Conservation (phyloP, 2,797 vertebrate species). For the Myripristis murdjan region DNA sequence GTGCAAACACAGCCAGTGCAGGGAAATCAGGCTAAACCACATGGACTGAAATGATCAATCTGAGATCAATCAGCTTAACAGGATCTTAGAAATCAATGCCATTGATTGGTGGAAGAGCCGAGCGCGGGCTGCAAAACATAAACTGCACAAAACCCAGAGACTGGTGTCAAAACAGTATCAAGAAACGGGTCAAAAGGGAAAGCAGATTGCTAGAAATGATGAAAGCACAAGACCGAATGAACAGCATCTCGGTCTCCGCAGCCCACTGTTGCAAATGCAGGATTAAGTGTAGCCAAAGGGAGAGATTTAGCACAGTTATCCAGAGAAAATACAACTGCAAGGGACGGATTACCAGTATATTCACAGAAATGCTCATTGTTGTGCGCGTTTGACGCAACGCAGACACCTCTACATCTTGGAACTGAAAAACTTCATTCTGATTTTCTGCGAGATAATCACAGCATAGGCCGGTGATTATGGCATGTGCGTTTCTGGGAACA, state of each 20-base stretch:
- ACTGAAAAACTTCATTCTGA: slow-evolving; percentile 41
- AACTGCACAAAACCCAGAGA: slow-evolving; percentile 26
- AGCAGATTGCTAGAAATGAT: slow-evolving; percentile 55
- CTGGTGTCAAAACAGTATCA: slow-evolving; percentile 45
- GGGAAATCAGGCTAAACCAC: slow-evolving; percentile 58
- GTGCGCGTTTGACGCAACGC: slow-evolving; percentile 35
- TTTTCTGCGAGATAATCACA: slow-evolving; percentile 57
- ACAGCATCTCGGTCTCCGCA: slow-evolving; percentile 55
- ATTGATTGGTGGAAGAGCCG: slow-evolving; percentile 15
- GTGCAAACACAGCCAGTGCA: slow-evolving; percentile 33
- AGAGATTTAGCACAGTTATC: slow-evolving; percentile 69
- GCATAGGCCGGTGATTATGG: slow-evolving; percentile 53
- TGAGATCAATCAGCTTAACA: slow-evolving; percentile 64
- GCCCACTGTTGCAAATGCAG: slow-evolving; percentile 42
- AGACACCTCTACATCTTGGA: slow-evolving; percentile 65
- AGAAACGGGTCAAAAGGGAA: slow-evolving; percentile 55
- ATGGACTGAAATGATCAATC: slow-evolving; percentile 51
- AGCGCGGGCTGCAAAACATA: background rate
- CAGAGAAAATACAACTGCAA: slow-evolving; percentile 54
- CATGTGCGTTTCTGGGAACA: slow-evolving; percentile 59
- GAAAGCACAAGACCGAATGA: slow-evolving; percentile 55
- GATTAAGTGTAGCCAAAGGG: slow-evolving; percentile 70
- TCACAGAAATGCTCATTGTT: slow-evolving; percentile 49
- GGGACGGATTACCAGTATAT: slow-evolving; percentile 65
- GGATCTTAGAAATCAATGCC: slow-evolving; percentile 22